Base-by-base conservation (phyloP, 1,140 invertebrate species). In the Musca vetustissima region DNA sequence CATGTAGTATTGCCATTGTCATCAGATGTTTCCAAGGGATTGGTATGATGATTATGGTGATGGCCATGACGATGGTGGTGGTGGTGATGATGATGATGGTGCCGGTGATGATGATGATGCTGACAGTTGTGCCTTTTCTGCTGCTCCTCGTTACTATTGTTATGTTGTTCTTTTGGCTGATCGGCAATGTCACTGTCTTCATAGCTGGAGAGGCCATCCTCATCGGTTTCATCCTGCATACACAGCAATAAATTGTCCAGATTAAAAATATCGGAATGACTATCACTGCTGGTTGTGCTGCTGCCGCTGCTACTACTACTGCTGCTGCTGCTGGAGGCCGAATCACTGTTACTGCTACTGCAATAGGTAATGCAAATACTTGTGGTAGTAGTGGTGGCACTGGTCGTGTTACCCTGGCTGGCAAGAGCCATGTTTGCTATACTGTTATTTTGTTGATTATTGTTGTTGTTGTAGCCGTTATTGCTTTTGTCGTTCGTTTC, bases 161-260 rank as follows among this genome's bases (percentile, higher is more conserved):
- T 43, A 11, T 43, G 36, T 2, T 65, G n/a, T 28, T 17, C 52
- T 6, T 53, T 19, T 13, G n/a, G n/a, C n/a, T 2, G 24, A 13
- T 66, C 66, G 22, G 49, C 68, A 21, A 55, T 22, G 19, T 55
- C 67, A 19, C 52, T 59, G 14, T 77, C 74, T 55, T 67, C 70
- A 52, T 74, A 73, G 28, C 14, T 43, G 8, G 22, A 47, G 14
- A 66, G 21, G 4, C 75, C 77, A 69, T 76, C 77, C n/a, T 75
- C 73, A 70, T 79, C 78, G 47, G 72, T 76, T 69, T 80, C 78
- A 65, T 80, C 78, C 24, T 72, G 73, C n/a, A 80, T 78, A 4
- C 73, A 75, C 49, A 76, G 76, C 68, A 80, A 67, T 64, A 80
- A 48, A 50, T 78, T 74, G 64, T 79, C 75, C 74, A 80, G 73